These are phyloP conservation scores for Drosophila incognita DNA, from an alignment of 2,888 invertebrate species.

Conservation along the genomic window DNA sequence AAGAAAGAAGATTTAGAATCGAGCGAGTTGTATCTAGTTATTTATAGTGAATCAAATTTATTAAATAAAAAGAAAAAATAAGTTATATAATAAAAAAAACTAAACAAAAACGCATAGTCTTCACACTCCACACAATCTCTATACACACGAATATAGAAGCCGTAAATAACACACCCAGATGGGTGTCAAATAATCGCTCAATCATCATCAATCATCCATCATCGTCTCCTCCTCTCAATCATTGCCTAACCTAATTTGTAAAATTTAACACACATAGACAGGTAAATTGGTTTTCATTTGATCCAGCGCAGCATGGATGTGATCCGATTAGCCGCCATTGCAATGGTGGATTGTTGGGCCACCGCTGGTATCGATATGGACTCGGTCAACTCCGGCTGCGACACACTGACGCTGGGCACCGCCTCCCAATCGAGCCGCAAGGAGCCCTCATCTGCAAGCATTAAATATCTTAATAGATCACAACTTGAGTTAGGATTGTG, in stretches of 20 bases:
- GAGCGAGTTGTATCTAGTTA: slow-evolving; percentile 61
- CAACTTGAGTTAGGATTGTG: background rate
- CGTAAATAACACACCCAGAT: slow-evolving; percentile 8
- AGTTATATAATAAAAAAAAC: slow-evolving; percentile 65
- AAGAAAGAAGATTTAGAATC: slow-evolving; percentile 44
- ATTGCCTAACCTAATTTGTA: slow-evolving; percentile 63
- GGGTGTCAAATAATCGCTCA: background rate
- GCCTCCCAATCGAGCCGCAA: slow-evolving; percentile 93
- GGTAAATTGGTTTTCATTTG: slow-evolving; percentile 62
- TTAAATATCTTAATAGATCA: background rate
- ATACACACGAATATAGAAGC: slow-evolving; percentile 9
- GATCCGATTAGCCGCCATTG: slow-evolving; percentile 92
- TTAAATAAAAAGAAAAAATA: slow-evolving; percentile 71
- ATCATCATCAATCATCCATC: background rate
- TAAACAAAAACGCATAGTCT: slow-evolving; percentile 24
- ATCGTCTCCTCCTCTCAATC: background rate
- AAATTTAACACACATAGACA: slow-evolving; percentile 50
- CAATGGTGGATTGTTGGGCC: slow-evolving; percentile 86
- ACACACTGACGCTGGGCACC: slow-evolving; percentile 85
- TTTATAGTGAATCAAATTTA: slow-evolving; percentile 75
- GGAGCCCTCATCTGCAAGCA: slow-evolving; percentile 86
- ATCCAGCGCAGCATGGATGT: slow-evolving; percentile 91
- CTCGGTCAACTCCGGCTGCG: slow-evolving; percentile 74
- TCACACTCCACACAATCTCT: slow-evolving; percentile 11
- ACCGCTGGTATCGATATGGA: slow-evolving; percentile 72